phyloP scores from a whole-genome alignment of 1,140 invertebrate species.

The Calephelis nemesis region DNA sequence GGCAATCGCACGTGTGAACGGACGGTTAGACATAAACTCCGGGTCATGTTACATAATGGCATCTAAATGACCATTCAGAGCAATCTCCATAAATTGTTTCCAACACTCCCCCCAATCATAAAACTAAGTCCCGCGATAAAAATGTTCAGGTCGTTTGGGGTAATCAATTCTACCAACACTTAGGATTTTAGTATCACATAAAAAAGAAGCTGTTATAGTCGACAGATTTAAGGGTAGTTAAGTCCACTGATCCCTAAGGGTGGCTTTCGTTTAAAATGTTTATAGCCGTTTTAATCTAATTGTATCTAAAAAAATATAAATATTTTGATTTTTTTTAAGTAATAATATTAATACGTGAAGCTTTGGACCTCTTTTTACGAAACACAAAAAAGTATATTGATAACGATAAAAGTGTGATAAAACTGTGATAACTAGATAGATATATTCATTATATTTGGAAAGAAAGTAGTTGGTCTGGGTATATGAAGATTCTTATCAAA shows the following conservation, averaged over 20 bases:
- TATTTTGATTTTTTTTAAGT: no score
- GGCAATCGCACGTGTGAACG: not conserved
- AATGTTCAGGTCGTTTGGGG: constrained; percentile 20
- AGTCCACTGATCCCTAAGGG: constrained; percentile 4
- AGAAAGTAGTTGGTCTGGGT: no score
- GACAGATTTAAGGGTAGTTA: constrained; percentile 25
- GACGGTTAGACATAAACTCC: not conserved
- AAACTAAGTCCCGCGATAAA: constrained; percentile 20
- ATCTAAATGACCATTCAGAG: not conserved
- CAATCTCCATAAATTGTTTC: constrained; percentile 10
- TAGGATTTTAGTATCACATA: constrained; percentile 36
- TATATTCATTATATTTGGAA: no score
- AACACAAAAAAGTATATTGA: no score
- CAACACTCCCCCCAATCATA: constrained; percentile 1
- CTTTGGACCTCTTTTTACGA: no score
- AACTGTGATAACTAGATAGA: no score
- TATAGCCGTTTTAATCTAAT: no score
- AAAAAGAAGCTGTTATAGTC: constrained; percentile 28
- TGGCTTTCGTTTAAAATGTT: no score
- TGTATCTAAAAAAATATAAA: no score
- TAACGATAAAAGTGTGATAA: no score
- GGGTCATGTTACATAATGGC: not conserved
- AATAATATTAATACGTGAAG: no score
- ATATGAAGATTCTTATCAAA: no score
- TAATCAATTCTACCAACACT: constrained; percentile 41